Evolutionary conservation across 2,888 invertebrate genomes (phyloP).

Genomic region (Thecocarcelia acutangulata): DNA sequence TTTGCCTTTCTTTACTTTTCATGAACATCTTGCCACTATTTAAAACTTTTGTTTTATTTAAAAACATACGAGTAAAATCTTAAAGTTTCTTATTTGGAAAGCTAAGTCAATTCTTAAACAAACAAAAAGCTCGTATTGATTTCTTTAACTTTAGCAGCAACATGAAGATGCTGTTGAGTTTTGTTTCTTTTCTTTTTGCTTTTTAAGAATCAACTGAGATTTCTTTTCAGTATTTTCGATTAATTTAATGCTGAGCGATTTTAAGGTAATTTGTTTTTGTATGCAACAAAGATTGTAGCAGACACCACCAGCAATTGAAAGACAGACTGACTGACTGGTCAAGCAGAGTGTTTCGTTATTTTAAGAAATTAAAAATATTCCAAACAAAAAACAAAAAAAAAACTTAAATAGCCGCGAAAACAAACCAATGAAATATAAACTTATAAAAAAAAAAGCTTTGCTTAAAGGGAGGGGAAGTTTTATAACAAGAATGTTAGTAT

Average conservation of each 20-base stretch:
- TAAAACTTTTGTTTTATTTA: too few relatives aligned
- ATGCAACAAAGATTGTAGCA: constrained; percentile 11
- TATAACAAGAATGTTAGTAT: neutral
- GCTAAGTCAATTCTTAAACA: too few relatives aligned
- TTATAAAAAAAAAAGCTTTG: constrained; percentile 18
- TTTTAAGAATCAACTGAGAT: too few relatives aligned
- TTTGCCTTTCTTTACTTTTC: too few relatives aligned
- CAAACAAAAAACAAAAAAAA: too few relatives aligned
- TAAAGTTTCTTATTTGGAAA: too few relatives aligned
- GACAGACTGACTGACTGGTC: constrained; percentile 33
- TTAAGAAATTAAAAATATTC: constrained; percentile 44
- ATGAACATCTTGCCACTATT: too few relatives aligned
- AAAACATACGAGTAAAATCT: too few relatives aligned
- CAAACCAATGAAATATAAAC: constrained; percentile 56
- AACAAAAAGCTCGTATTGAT: too few relatives aligned
- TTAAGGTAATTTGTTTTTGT: constrained; percentile 49
- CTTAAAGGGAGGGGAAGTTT: neutral
- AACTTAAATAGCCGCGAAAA: constrained; percentile 67
- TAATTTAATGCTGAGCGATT: constrained; percentile 39
- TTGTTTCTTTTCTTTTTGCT: neutral
- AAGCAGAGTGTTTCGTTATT: constrained; percentile 22
- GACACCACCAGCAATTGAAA: neutral
- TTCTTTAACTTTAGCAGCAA: neutral
- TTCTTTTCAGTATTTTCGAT: constrained; percentile 1
- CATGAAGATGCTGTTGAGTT: neutral